Evolutionary conservation across 1,140 invertebrate genomes (phyloP), one percentile per base, ranked within the genome.

Genomic region (Callitettix versicolor): DNA sequence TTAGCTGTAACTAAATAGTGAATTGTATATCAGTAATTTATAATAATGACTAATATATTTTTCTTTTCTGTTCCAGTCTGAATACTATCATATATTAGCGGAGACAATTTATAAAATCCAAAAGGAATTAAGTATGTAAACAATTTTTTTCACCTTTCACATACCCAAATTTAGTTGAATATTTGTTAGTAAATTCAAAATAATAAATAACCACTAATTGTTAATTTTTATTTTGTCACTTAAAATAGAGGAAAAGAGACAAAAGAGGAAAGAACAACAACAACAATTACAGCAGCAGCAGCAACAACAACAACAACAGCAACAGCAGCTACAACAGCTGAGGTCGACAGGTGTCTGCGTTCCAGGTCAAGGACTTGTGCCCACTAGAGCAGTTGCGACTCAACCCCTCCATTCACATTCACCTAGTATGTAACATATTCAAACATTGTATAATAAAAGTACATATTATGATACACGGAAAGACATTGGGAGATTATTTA

Each of bases 91-190:
- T 69, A 70, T 98, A 44, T 71, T 99, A 17, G 97, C 97, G 0
- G 95, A 99, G 66, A 99, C 99, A 70, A 99, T 99, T 60, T 99
- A 99, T 68, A 99, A 99, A 73, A 99, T 99, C 59, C 95, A 99
- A 68, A 99, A 99, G 68, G 96, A 99, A 69, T 71, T 99, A 18
- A 87, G 86, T 70, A 79, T 83, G 78, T 38, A 22, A 44, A 41
- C 5, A 41, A 41, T 41, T n/a, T 41, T 7, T 36, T 7, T 36
- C 7, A 9, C n/a, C 7, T 9, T n/a, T n/a, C n/a, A n/a, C n/a
- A n/a, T n/a, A n/a, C n/a, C n/a, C n/a, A n/a, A n/a, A n/a, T n/a
- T n/a, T n/a, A n/a, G n/a, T n/a, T n/a, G n/a, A n/a, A 20, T 41
- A 20, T 41, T n/a, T 41, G 3, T 3, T 15, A 41, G 14, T 33